phyloP scores from a whole-genome alignment of 2,113 vertebrate genomes.

The Apus apus region DNA sequence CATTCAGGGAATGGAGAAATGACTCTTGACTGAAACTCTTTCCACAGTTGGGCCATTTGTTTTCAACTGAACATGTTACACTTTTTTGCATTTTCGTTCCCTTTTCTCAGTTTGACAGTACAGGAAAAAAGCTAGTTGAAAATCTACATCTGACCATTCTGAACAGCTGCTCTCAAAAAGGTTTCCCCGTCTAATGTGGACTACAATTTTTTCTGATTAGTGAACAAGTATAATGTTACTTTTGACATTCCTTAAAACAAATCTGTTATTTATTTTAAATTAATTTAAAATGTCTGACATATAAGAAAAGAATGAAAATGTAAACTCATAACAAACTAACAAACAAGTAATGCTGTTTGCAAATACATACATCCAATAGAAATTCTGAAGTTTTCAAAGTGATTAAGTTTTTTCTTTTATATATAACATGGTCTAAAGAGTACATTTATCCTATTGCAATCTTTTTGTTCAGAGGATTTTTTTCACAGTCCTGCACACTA shows the following conservation, averaged over 20 bases:
- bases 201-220: not conserved
- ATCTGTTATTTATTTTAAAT: not conserved
- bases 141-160: not conserved
- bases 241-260: not conserved
- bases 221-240: not conserved
- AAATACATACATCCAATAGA: not conserved
- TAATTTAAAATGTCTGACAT: not conserved
- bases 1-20: not conserved
- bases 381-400: not conserved
- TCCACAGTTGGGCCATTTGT: not conserved
- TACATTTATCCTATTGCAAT: not conserved
- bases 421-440: not conserved
- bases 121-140: not conserved
- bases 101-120: not conserved
- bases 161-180: not conserved
- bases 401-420: not conserved
- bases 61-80: not conserved
- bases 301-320: not conserved
- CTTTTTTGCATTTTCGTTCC: not conserved
- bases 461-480: not conserved
- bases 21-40: not conserved
- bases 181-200: not conserved
- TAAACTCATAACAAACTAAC: not conserved
- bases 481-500: not conserved
- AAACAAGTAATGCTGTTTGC: not conserved